Evolutionary conservation across 2,113 vertebrate species (phyloP).

Genomic region (Anolis sagrei): DNA sequence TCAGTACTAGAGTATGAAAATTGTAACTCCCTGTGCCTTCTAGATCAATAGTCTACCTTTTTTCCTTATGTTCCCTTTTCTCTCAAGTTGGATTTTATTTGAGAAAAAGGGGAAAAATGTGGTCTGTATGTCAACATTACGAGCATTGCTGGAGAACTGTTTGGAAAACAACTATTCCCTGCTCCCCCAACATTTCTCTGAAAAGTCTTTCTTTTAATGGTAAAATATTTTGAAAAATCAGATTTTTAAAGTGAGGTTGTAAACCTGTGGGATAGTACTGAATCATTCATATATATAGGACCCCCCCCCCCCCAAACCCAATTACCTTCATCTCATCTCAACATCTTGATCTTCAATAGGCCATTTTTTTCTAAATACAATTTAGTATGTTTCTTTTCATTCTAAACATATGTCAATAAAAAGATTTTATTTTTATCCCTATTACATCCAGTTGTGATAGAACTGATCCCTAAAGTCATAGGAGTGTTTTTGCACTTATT

Average conservation of each 20-base stretch:
- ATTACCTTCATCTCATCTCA: too few relatives aligned
- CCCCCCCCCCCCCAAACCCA: too few relatives aligned
- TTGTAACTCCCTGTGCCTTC: neutral
- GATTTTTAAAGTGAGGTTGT: too few relatives aligned
- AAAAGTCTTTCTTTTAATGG: neutral
- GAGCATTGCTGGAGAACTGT: neutral
- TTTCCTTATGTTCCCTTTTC: too few relatives aligned
- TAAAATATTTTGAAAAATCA: too few relatives aligned
- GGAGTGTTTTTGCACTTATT: too few relatives aligned
- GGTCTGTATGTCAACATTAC: neutral
- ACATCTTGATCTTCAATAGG: neutral
- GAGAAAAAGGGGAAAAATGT: neutral
- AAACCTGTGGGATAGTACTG: too few relatives aligned
- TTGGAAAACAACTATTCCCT: neutral
- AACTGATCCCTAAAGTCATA: too few relatives aligned
- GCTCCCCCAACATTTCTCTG: neutral
- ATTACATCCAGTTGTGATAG: neutral
- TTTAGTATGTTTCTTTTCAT: neutral
- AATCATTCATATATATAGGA: too few relatives aligned
- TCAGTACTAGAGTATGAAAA: too few relatives aligned
- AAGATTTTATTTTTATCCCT: neutral
- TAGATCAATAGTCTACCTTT: neutral
- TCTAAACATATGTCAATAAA: neutral
- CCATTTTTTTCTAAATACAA: neutral
- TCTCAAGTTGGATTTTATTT: neutral